These are phyloP conservation scores for Aphis gossypii DNA, from an alignment of 1,140 invertebrate genomes.

Conservation along the genomic window DNA sequence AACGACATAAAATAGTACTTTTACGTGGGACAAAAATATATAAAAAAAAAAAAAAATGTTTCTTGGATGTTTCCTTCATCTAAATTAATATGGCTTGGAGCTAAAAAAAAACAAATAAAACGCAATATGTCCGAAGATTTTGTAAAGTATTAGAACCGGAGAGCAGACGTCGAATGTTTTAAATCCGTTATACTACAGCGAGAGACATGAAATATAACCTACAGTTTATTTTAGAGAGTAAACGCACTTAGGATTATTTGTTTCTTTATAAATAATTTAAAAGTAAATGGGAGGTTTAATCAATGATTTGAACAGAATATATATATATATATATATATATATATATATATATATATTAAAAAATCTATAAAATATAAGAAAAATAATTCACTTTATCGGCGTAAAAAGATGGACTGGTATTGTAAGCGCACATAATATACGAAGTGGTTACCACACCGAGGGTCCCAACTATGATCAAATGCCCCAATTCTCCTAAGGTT, in stretches of 20 bases:
- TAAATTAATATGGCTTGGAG: background rate
- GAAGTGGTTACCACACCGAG: background rate
- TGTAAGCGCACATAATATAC: background rate
- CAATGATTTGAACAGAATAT: background rate
- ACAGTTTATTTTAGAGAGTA: slow-evolving; percentile 8
- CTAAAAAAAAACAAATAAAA: background rate
- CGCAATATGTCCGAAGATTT: background rate
- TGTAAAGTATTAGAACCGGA: background rate
- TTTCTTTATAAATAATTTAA: slow-evolving; percentile 31
- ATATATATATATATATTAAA: background rate
- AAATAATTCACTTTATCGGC: background rate
- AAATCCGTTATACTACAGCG: background rate
- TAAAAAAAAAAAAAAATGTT: background rate
- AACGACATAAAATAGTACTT: background rate
- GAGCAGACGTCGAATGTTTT: background rate
- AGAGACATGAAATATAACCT: slow-evolving; percentile 21
- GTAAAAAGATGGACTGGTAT: background rate
- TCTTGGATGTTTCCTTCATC: background rate
- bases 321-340: too few species aligned
- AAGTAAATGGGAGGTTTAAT: background rate
- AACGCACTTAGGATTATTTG: slow-evolving; percentile 31
- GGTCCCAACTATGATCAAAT: background rate
- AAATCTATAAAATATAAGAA: background rate
- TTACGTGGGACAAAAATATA: background rate
- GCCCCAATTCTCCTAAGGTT: background rate